phyloP scores from a whole-genome alignment of 1,140 invertebrate species.

The Drosophila varians region DNA sequence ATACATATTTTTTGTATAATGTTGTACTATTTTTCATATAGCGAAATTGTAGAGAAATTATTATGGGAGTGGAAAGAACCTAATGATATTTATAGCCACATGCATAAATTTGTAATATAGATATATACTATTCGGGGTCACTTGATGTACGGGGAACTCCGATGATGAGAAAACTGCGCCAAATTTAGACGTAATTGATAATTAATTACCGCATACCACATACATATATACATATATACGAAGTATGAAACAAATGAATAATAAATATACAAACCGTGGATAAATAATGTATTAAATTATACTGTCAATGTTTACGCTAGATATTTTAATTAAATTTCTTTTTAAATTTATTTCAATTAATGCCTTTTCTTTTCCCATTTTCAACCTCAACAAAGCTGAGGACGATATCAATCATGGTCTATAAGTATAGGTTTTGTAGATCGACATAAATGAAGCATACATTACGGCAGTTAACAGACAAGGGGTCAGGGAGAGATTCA shows the following conservation, averaged over 20 bases:
- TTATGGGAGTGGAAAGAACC: constrained; percentile 13
- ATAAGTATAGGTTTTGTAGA: constrained; percentile 4
- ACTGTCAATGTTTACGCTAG: constrained; percentile 63
- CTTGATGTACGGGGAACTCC: constrained; percentile 47
- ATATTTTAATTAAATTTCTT: constrained; percentile 67
- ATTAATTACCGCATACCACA: constrained; percentile 38
- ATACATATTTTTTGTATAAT: constrained; percentile 79
- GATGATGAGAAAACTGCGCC: constrained; percentile 61
- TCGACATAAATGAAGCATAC: background rate
- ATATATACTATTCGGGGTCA: constrained; percentile 34
- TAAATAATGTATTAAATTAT: constrained; percentile 54
- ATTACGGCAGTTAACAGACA: constrained; percentile 64
- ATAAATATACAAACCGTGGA: constrained; percentile 39
- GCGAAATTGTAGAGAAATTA: constrained; percentile 42
- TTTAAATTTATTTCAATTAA: constrained; percentile 60
- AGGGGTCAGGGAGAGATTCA: constrained; percentile 41
- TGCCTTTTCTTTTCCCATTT: constrained; percentile 28
- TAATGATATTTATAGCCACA: constrained; percentile 55
- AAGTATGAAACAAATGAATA: constrained; percentile 48
- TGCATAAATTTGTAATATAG: constrained; percentile 45
- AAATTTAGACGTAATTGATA: constrained; percentile 68
- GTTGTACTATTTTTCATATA: constrained; percentile 73
- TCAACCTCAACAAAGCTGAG: background rate
- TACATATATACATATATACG: constrained; percentile 30
- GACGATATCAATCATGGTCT: constrained; percentile 7